phyloP scores from a whole-genome alignment of 2,888 invertebrate species.

The Eudemis profundana region DNA sequence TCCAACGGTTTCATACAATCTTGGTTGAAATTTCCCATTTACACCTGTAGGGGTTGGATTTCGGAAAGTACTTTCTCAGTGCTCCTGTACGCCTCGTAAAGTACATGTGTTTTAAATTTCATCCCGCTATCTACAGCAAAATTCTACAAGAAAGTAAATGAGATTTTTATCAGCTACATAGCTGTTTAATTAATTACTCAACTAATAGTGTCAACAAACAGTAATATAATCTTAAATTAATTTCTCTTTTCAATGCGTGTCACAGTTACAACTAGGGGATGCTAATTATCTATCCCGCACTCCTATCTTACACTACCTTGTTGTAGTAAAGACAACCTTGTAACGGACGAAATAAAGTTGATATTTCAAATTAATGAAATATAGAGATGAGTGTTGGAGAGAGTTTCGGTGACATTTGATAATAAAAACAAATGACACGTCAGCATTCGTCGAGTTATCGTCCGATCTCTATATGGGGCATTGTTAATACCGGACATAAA shows the following conservation, averaged over 20 bases:
- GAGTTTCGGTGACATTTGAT: conserved; percentile 41
- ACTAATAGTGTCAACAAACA: conserved; percentile 28
- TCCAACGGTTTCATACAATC: too few relatives aligned
- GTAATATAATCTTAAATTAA: conserved; percentile 15
- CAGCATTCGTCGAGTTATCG: conserved; percentile 26
- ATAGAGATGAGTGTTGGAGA: conserved; percentile 13
- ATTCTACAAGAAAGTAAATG: background rate
- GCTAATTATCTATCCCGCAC: conserved; percentile 28
- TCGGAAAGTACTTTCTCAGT: too few relatives aligned
- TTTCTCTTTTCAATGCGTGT: conserved; percentile 35
- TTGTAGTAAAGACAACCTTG: background rate
- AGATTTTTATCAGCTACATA: conserved; percentile 7
- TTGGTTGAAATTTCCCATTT: too few relatives aligned
- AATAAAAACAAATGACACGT: conserved; percentile 60
- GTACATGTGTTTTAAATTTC: too few relatives aligned
- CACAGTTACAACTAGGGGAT: conserved; percentile 33
- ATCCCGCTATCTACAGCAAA: too few relatives aligned
- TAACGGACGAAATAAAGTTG: conserved; percentile 3
- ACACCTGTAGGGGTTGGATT: too few relatives aligned
- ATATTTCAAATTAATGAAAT: background rate
- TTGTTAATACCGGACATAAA: conserved; percentile 21
- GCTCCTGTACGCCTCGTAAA: too few relatives aligned
- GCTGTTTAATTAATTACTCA: conserved; percentile 17
- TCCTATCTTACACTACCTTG: background rate
- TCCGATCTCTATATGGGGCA: conserved; percentile 28